Evolutionary conservation across 1,140 invertebrate species (phyloP), one percentile per base, ranked within the genome.

Genomic region (Drosophila orosa): DNA sequence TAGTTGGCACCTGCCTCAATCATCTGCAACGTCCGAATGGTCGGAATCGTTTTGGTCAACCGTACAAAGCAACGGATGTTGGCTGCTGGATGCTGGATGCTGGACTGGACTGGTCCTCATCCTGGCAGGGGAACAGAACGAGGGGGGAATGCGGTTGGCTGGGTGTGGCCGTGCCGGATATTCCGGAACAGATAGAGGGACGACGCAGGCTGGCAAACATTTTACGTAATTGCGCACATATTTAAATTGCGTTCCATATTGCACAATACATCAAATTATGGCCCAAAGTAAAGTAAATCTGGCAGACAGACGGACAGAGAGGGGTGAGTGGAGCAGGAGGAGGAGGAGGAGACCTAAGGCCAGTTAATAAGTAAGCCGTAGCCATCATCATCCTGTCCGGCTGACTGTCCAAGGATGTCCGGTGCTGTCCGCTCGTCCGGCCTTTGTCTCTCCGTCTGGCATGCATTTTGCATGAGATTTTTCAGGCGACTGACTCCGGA

Each of bases 211-310:
- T 75, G 72, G 71, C 75, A 85, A 85, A 85, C 82, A 85, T 85
- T 85, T 85, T 85, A 85, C 82, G 83, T 85, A 85, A 85, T 85
- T 85, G 82, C 83, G 79, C 78, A 87, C 83, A 87, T 87, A 85
- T 85, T 85, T 85, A 87, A 85, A 85, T 85, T 85, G 65, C 79
- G 73, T 86, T 81, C 78, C 66, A 80, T 78, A 79, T 63, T 69
- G 79, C 42, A 85, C 77, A 82, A 68, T 85, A 74, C 81, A 86
- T 85, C 82, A 85, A 85, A 85, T 85, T 81, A 87, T 87, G 83
- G 78, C 58, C 69, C 54, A 67, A 58, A 75, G 61, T 67, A 87
- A 85, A 82, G 74, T 85, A 85, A 85, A 86, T 85, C 78, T 81
- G 63, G 45, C 83, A 62, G 42, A 47, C 24, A 48, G 52, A 68